Evolutionary conservation across 2,888 invertebrate genomes (phyloP).

Genomic region (Chydorus sphaericus): DNA sequence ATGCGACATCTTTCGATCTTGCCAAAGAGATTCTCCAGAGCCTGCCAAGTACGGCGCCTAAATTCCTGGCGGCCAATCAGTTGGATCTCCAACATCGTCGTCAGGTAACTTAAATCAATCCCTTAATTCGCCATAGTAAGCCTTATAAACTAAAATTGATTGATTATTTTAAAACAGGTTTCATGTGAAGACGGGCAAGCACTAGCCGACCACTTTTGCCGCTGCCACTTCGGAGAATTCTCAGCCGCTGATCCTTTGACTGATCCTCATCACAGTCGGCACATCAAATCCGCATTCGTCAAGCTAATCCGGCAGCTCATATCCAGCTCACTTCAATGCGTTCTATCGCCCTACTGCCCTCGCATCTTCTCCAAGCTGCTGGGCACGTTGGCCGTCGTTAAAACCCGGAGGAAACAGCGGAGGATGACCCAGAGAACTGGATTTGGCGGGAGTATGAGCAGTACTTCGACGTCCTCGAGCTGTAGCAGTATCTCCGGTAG

Average conservation of each 20-base stretch:
- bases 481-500: too few relatives aligned
- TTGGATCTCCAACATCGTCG: slow-evolving; percentile 5
- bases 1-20: neutral
- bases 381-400: neutral
- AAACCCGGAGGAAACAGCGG: neutral
- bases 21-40: neutral
- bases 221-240: neutral
- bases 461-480: too few relatives aligned
- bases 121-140: neutral
- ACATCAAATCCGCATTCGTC: neutral
- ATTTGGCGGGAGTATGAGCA: too few relatives aligned
- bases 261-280: neutral
- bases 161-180: neutral
- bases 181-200: neutral
- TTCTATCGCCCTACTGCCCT: neutral
- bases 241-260: slow-evolving; percentile 1
- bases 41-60: neutral
- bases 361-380: neutral
- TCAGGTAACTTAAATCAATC: neutral
- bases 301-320: neutral
- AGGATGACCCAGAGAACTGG: too few relatives aligned
- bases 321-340: neutral
- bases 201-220: slow-evolving; percentile 1
- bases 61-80: slow-evolving; percentile 5
- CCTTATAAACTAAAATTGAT: neutral